These are phyloP conservation scores for Agelas oroides DNA, from an alignment of 37 sponge, comb jelly and placozoan species.

Conservation along the genomic window DNA sequence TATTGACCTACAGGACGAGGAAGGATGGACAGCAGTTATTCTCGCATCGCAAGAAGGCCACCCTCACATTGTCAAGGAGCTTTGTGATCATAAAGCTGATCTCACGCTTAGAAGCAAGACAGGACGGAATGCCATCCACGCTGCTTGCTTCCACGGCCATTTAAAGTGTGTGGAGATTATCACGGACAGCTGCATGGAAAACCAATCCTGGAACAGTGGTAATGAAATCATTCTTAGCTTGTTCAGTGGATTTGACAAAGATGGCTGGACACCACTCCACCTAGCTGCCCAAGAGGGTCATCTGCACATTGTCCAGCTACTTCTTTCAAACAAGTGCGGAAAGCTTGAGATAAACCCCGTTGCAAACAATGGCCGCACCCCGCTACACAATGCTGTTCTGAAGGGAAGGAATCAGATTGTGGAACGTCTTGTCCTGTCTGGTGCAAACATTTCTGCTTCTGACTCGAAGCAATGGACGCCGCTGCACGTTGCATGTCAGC, in stretches of 20 bases:
- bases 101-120: conserved; percentile 69
- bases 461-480: conserved; percentile 82
- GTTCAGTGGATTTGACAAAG: conserved; percentile 54
- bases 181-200: too few relatives aligned
- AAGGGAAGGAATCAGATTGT: conserved; percentile 61
- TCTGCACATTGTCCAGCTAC: conserved; percentile 59
- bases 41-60: conserved; percentile 86
- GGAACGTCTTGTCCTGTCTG: conserved; percentile 31
- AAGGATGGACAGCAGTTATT: conserved; percentile 81
- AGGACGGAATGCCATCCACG: conserved; percentile 81
- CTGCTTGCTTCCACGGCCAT: conserved; percentile 83
- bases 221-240: conserved; percentile 3
- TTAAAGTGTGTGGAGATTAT: conserved; percentile 59
- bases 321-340: conserved; percentile 25
- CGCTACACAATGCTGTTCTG: conserved; percentile 82
- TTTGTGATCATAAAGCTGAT: conserved; percentile 50
- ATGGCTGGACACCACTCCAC: conserved; percentile 88
- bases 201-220: too few relatives aligned
- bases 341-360: conserved; percentile 31
- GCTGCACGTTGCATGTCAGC: conserved; percentile 82
- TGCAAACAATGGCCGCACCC: conserved; percentile 82
- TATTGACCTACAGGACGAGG: conserved; percentile 79
- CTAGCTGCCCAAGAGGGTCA: conserved; percentile 85
- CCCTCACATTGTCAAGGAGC: conserved; percentile 53
- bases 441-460: conserved; percentile 38